Evolutionary conservation across 2,113 vertebrate genomes (phyloP).

Genomic region (Protobothrops mucrosquamatus): DNA sequence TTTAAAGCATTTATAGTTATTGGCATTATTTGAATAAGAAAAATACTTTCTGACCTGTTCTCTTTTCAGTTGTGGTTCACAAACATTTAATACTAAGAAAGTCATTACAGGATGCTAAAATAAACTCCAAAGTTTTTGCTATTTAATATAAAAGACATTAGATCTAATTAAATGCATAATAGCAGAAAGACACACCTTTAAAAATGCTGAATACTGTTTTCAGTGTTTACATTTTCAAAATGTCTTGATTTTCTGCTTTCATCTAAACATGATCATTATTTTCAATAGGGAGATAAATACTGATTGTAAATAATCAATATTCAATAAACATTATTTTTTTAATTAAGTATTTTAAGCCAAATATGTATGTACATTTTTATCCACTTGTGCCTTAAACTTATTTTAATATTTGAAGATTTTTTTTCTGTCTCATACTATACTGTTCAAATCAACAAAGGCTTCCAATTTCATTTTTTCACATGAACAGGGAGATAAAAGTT

Average conservation of each 20-base stretch:
- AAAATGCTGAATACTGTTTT: neutral
- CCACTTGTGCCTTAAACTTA: neutral
- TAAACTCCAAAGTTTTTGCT: neutral
- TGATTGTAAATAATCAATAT: constrained; percentile 3
- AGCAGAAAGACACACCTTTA: neutral
- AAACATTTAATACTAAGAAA: neutral
- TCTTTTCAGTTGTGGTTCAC: neutral
- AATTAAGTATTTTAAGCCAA: neutral
- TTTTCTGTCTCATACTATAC: neutral
- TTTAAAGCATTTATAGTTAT: neutral
- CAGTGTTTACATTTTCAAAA: neutral
- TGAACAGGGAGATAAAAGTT: neutral
- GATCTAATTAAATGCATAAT: neutral
- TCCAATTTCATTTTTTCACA: neutral
- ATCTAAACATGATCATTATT: neutral
- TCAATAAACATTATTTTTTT: neutral
- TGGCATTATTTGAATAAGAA: neutral
- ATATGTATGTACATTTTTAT: constrained; percentile 1
- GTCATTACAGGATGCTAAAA: neutral
- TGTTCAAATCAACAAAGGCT: neutral
- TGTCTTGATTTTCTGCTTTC: neutral
- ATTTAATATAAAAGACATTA: neutral
- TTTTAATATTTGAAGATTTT: neutral
- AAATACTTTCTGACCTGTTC: neutral
- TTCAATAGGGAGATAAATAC: constrained; percentile 11